These are phyloP conservation scores for Pungitius pungitius DNA, from an alignment of 2,113 vertebrate genomes.

Conservation along the genomic window DNA sequence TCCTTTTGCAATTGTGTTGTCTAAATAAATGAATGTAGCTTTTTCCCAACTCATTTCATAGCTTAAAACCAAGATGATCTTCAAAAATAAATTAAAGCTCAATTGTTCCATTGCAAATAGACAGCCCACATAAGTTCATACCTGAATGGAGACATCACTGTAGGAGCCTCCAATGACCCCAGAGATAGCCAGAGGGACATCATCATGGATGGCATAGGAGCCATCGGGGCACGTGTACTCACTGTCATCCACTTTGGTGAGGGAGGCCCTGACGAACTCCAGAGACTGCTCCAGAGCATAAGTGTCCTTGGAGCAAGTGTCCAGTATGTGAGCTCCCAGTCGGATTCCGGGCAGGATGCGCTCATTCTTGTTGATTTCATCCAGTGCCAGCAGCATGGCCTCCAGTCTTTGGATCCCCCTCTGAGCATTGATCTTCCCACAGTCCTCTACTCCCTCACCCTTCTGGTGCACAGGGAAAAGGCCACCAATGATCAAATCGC, in stretches of 20 bases:
- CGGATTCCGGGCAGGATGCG: slow-evolving; percentile 89
- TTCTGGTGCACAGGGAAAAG: slow-evolving; percentile 97
- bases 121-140: slow-evolving; percentile 56
- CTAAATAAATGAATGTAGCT: slow-evolving; percentile 8
- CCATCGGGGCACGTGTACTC: slow-evolving; percentile 97
- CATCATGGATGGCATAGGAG: slow-evolving; percentile 93
- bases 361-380: slow-evolving; percentile 92
- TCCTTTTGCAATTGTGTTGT: slow-evolving; percentile 16
- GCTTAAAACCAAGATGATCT: background rate
- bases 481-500: slow-evolving; percentile 95
- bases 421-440: slow-evolving; percentile 95
- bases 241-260: slow-evolving; percentile 92
- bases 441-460: slow-evolving; percentile 88
- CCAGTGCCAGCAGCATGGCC: slow-evolving; percentile 96
- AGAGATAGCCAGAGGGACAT: slow-evolving; percentile 91
- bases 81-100: background rate
- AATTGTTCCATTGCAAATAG: background rate
- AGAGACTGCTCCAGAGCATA: slow-evolving; percentile 96
- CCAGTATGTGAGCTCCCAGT: slow-evolving; percentile 93
- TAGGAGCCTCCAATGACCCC: slow-evolving; percentile 98
- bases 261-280: slow-evolving; percentile 95
- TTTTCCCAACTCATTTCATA: slow-evolving; percentile 20
- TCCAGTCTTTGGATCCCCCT: slow-evolving; percentile 97
- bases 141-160: slow-evolving; percentile 99
- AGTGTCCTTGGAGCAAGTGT: slow-evolving; percentile 98